Base-by-base conservation (phyloP, 2,113 vertebrate species). In the Coptodon rendalli region DNA sequence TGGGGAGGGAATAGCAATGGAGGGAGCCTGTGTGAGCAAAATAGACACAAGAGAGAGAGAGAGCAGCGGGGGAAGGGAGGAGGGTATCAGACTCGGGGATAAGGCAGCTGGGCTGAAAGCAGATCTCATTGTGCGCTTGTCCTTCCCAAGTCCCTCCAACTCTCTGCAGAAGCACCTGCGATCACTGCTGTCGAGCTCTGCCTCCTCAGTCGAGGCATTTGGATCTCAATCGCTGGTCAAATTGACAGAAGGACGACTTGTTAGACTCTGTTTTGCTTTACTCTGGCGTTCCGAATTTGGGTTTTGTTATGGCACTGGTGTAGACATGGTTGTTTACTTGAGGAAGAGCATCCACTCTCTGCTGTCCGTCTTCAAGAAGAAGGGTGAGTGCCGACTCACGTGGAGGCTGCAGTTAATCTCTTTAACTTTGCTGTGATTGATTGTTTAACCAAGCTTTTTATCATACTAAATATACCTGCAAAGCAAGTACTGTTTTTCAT, bases 361-460 rank as follows among this genome's bases (percentile, higher is more conserved):
- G 52, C 96, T 98, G 83, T 97, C 97, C 54, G 91, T 98, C 94
- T 98, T 98, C 97, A 99, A 98, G 95, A 98, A 97, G 95, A 98
- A 97, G 95, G 97, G 97, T 98, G 94, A 98, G 98, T 97, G 83
- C 89, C 71, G 83, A 79, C 40, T 90, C 81, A 83, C 38, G 1
- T 10, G 52, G 66, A 61, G 63, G 50, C 50, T 83, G 68, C 5
- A 24, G 63, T 81, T 43, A 68, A 68, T 68, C 40, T 52, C 24
- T 76, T 56, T 43, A 22, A 54, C 14, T 66, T 45, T 59, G 36
- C 54, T 80, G n/a, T 52, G n/a, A 84, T 34, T 5, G 34, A 19
- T 29, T 71, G 5, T 66, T 61, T 45, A 43, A 14, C 10, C 27
- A 7, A 36, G 5, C 5, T 45, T 80, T 85, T 54, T n/a, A 9